phyloP scores from a whole-genome alignment of 2,113 vertebrate genomes.

The human (Homo sapiens) region DNA sequence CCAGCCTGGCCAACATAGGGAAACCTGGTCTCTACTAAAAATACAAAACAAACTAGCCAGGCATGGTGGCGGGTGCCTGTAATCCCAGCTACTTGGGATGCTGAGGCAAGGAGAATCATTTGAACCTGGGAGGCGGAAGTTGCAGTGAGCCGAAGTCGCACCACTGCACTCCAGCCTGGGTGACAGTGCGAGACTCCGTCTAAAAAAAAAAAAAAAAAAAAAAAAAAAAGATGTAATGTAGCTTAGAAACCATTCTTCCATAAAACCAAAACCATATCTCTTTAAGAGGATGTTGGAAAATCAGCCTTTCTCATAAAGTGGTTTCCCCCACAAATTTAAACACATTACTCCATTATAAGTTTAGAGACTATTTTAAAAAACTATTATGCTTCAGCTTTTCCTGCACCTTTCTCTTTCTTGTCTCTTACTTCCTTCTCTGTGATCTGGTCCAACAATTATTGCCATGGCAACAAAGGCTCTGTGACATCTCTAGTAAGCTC shows the following conservation, averaged over 20 bases:
- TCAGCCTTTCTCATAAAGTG: neutral
- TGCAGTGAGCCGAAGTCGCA: too few species aligned
- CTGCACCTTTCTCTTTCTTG: neutral
- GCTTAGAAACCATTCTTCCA: neutral
- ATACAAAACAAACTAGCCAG: too few species aligned
- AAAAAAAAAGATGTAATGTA: neutral
- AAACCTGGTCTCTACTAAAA: too few species aligned
- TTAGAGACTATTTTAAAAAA: neutral
- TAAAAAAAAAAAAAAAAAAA: too few species aligned
- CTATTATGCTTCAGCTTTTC: neutral
- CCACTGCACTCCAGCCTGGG: too few species aligned
- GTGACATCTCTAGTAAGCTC: neutral
- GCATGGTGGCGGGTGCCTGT: too few species aligned
- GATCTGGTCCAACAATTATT: neutral
- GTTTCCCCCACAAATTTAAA: neutral
- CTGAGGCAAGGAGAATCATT: too few species aligned
- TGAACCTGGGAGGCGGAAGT: too few species aligned
- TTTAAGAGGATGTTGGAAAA: neutral
- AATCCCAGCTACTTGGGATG: too few species aligned
- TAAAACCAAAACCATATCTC: neutral
- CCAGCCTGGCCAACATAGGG: too few species aligned
- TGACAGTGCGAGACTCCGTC: too few species aligned
- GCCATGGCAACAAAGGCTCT: neutral
- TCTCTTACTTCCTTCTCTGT: neutral
- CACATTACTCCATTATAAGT: neutral